Conservation (phyloP, 2,888 invertebrate genomes). For the Drosophila melanosoma region DNA sequence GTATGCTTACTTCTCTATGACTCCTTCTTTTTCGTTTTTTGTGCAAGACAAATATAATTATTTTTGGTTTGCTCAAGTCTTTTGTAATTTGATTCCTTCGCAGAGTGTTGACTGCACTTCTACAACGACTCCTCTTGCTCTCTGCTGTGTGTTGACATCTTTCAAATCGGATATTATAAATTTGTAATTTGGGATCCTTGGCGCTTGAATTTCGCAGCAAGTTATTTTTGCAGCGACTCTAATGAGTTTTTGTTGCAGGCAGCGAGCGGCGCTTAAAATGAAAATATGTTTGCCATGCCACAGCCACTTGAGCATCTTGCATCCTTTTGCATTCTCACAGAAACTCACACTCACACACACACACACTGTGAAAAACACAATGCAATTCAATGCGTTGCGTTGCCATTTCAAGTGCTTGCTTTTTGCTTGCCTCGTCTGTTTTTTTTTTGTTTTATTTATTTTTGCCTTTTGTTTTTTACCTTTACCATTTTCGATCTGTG, state of each 20-base stretch:
- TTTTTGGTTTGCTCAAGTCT: not conserved
- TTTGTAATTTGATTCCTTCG: not conserved
- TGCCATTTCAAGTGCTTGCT: conserved; percentile 54
- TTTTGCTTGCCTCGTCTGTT: conserved; percentile 37
- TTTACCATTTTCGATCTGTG: conserved; percentile 19
- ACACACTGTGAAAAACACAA: conserved; percentile 29
- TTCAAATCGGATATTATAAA: conserved; percentile 75
- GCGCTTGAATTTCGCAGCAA: conserved; percentile 34
- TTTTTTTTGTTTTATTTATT: conserved; percentile 33
- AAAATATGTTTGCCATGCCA: conserved; percentile 70
- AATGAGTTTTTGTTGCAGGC: conserved; percentile 71
- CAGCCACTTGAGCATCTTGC: conserved; percentile 30
- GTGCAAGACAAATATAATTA: not conserved
- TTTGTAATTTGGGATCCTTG: conserved; percentile 70
- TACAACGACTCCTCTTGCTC: not conserved
- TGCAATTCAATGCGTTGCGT: conserved; percentile 63
- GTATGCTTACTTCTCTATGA: not conserved
- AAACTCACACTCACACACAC: conserved; percentile 8
- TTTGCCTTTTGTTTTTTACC: conserved; percentile 55
- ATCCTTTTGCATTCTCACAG: conserved; percentile 18
- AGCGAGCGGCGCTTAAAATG: conserved; percentile 54
- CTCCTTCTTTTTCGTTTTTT: not conserved
- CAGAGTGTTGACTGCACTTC: not conserved
- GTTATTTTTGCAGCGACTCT: conserved; percentile 67
- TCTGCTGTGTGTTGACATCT: conserved; percentile 17